Evolutionary conservation across 2,113 vertebrate genomes (phyloP).

Genomic region (Microtus richardsoni): DNA sequence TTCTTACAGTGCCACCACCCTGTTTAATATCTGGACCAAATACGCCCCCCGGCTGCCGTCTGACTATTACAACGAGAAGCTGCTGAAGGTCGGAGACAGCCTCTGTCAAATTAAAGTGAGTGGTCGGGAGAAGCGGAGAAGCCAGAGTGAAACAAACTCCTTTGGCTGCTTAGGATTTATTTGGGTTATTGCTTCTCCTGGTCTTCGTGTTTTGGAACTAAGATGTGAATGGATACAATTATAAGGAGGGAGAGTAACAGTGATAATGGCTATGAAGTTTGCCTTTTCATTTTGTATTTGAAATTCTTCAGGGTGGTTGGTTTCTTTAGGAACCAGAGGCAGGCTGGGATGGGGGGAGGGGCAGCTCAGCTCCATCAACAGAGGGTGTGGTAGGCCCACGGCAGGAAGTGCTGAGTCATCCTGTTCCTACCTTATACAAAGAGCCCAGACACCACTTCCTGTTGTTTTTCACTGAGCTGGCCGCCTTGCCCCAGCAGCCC

Average conservation of each 20-base stretch:
- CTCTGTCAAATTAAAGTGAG: slow-evolving; percentile 93
- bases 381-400: slow-evolving; percentile 65
- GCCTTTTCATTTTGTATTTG: slow-evolving; percentile 38
- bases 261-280: not conserved
- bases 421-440: slow-evolving; percentile 76
- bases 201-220: slow-evolving; percentile 40
- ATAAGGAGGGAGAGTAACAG: not conserved
- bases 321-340: slow-evolving; percentile 1
- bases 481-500: not conserved
- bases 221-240: not conserved
- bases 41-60: slow-evolving; percentile 91
- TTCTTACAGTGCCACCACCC: slow-evolving; percentile 88
- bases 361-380: not conserved
- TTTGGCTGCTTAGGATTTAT: slow-evolving; percentile 46
- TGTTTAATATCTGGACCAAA: slow-evolving; percentile 94
- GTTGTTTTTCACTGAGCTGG: slow-evolving; percentile 76
- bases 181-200: not conserved
- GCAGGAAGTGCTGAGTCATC: slow-evolving; percentile 81
- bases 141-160: not conserved
- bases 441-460: slow-evolving; percentile 77
- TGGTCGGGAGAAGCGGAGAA: slow-evolving; percentile 29
- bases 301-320: not conserved
- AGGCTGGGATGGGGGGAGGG: not conserved
- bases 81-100: slow-evolving; percentile 92
- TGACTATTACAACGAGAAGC: slow-evolving; percentile 90